These are phyloP conservation scores for Ageneiosus marmoratus DNA, from an alignment of 2,113 vertebrate species.

Conservation along the genomic window DNA sequence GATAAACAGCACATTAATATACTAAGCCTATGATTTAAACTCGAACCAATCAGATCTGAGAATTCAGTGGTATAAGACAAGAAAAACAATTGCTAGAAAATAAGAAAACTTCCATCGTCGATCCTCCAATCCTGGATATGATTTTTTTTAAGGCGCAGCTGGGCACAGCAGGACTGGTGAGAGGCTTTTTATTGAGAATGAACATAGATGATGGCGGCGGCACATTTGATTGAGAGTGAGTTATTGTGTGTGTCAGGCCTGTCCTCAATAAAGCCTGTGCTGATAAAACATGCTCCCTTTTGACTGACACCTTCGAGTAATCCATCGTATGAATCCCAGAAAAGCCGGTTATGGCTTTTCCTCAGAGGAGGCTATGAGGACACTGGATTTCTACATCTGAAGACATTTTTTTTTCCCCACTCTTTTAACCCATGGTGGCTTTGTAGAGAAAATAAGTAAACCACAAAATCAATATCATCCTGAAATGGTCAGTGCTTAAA, in stretches of 20 bases:
- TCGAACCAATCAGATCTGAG: background rate
- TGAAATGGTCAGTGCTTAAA: background rate
- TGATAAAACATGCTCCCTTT: conserved; percentile 58
- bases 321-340: conserved; percentile 53
- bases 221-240: conserved; percentile 53
- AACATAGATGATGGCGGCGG: conserved; percentile 51
- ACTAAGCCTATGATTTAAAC: background rate
- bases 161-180: conserved; percentile 32
- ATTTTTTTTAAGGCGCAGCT: conserved; percentile 28
- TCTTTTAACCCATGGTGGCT: background rate
- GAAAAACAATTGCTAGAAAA: background rate
- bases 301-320: conserved; percentile 63
- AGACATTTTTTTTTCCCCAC: background rate
- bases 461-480: background rate
- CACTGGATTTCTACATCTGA: conserved; percentile 3
- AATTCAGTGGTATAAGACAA: background rate
- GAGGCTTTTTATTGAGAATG: conserved; percentile 56
- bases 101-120: background rate
- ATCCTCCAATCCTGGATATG: background rate
- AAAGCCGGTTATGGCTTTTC: conserved; percentile 34
- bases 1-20: background rate
- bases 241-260: conserved; percentile 59
- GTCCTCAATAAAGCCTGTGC: conserved; percentile 55
- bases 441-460: background rate
- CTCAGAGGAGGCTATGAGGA: conserved; percentile 41